A percentile compares a stretch with the other conserved stretches of the same genome.
Evolutionary conservation across 2,113 vertebrate genomes (phyloP).

Genomic region (Sebastes fasciatus): DNA sequence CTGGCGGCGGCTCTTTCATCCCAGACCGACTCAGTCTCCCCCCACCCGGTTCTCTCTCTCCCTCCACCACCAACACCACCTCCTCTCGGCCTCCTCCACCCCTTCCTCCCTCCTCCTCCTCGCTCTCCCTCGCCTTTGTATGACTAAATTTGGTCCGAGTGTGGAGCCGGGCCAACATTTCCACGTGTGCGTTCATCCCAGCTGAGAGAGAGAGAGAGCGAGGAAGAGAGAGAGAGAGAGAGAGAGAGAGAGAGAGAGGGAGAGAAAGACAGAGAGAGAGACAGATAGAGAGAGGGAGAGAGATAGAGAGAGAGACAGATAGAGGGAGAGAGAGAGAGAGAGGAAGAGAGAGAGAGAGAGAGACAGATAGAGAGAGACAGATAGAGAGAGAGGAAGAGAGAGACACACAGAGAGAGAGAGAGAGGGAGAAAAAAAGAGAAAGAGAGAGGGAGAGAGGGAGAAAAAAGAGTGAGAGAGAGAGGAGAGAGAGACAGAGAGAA

Average conservation of each 20-base stretch:
- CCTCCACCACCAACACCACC: constrained; percentile 66
- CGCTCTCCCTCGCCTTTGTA: constrained; percentile 90
- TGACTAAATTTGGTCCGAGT: constrained; percentile 97
- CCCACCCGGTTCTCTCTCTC: constrained; percentile 5
- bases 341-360: constrained; percentile 85
- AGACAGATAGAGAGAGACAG: constrained; percentile 4
- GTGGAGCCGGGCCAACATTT: constrained; percentile 94
- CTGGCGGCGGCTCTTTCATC: constrained; percentile 95
- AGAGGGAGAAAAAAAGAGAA: neutral
- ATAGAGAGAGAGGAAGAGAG: constrained; percentile 40
- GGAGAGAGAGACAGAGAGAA: constrained; percentile 46
- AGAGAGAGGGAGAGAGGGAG: constrained; percentile 73
- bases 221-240: constrained; percentile 9
- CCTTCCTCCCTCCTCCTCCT: constrained; percentile 26
- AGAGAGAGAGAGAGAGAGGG: constrained; percentile 45
- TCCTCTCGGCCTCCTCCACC: constrained; percentile 43
- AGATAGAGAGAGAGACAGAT: neutral
- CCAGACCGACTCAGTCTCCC: constrained; percentile 37
- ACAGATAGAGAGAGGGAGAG: neutral
- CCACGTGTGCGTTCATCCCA: constrained; percentile 97
- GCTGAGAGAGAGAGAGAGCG: constrained; percentile 89
- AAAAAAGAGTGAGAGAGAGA: neutral
- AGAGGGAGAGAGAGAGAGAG: constrained; percentile 35
- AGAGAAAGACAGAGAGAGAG: constrained; percentile 4
- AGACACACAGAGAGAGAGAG: neutral